Evolutionary conservation across 2,888 invertebrate species (phyloP).

Genomic region (Ennomos fuscantarius): DNA sequence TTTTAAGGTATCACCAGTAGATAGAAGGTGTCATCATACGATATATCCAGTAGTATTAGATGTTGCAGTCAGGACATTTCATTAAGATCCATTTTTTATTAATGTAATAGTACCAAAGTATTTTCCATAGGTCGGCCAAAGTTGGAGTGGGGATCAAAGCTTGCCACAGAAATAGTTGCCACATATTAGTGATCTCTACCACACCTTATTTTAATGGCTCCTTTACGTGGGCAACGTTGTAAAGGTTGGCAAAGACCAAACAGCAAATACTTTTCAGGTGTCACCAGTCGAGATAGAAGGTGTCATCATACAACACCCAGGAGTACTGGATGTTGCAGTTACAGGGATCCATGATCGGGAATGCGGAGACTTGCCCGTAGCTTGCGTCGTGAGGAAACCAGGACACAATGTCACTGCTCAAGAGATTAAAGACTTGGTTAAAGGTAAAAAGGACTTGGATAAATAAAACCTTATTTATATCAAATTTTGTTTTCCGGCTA

Average conservation of each 20-base stretch:
- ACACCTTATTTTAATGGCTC: too few species aligned
- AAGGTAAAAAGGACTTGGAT: slow-evolving; percentile 44
- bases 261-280: slow-evolving; percentile 45
- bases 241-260: too few species aligned
- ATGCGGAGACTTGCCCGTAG: slow-evolving; percentile 61
- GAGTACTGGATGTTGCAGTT: slow-evolving; percentile 61
- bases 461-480: too few species aligned
- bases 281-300: slow-evolving; percentile 60
- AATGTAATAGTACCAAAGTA: too few species aligned
- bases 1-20: slow-evolving; percentile 60
- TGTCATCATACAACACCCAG: slow-evolving; percentile 58
- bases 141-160: too few species aligned
- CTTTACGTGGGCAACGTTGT: too few species aligned
- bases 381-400: slow-evolving; percentile 52
- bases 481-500: too few species aligned
- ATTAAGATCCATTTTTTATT: too few species aligned
- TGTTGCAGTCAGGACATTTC: too few species aligned
- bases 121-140: too few species aligned
- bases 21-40: slow-evolving; percentile 56
- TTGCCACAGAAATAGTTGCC: too few species aligned
- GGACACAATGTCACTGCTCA: slow-evolving; percentile 47
- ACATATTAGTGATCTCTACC: too few species aligned
- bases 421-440: slow-evolving; percentile 62
- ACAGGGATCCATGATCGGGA: slow-evolving; percentile 54
- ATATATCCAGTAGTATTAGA: slow-evolving; percentile 60